Percentiles rank a stretch among this genome's conserved stretches.
These are phyloP conservation scores for Tinamus guttatus DNA, from an alignment of 2,113 vertebrate genomes.

Conservation along the genomic window DNA sequence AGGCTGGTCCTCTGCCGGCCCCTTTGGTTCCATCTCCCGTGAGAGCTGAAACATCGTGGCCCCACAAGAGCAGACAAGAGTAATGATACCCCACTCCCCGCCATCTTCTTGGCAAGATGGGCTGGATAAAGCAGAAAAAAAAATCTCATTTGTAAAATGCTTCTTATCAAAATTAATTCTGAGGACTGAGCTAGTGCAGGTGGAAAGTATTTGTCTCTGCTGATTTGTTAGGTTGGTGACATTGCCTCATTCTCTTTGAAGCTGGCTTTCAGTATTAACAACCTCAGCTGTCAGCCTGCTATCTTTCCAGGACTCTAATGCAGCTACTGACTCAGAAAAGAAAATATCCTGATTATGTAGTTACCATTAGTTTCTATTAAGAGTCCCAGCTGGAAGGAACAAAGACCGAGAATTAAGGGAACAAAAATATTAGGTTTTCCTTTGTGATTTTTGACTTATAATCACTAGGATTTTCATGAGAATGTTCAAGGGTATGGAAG, in stretches of 20 bases:
- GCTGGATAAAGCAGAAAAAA: neutral
- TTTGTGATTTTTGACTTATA: conserved; percentile 25
- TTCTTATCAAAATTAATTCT: conserved; percentile 1
- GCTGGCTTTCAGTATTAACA: conserved; percentile 15
- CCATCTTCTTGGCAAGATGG: neutral
- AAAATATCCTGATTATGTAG: conserved; percentile 18
- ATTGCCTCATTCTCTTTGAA: neutral
- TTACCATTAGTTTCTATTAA: conserved; percentile 10
- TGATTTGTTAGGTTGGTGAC: conserved; percentile 5
- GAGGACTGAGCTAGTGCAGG: neutral
- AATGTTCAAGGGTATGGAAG: neutral
- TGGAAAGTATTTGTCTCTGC: neutral
- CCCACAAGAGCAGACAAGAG: conserved; percentile 12
- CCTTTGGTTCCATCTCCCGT: conserved; percentile 53
- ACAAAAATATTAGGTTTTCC: conserved; percentile 8
- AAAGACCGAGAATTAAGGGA: conserved; percentile 40
- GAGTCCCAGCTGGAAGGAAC: neutral
- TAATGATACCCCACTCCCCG: neutral
- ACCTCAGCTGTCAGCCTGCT: neutral
- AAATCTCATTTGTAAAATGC: neutral
- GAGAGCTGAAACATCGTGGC: conserved; percentile 26
- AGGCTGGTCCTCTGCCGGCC: conserved; percentile 4
- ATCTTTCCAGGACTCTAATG: neutral
- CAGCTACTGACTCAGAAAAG: neutral
- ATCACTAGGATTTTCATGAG: neutral